Conservation (phyloP, 2,888 invertebrate species). For the Cantharis rufa region DNA sequence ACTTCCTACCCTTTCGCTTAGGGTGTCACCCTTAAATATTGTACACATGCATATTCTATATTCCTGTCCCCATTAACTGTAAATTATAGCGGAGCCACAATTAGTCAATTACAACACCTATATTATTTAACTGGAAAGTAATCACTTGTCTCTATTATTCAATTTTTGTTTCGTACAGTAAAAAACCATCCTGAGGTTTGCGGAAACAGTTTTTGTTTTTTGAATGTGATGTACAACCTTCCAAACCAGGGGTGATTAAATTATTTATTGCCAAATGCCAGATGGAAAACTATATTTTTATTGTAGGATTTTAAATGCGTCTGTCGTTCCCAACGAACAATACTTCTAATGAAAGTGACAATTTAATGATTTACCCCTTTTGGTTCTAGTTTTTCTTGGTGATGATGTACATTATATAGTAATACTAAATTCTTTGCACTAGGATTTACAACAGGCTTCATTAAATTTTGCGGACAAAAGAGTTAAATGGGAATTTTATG, state of each 20-base stretch:
- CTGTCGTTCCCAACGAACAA: neutral
- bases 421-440: too few relatives aligned
- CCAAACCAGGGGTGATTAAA: neutral
- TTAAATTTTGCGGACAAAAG: too few relatives aligned
- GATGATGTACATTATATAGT: too few relatives aligned
- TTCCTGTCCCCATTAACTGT: constrained; percentile 46
- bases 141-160: neutral
- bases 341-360: neutral
- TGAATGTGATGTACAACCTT: neutral
- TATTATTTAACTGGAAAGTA: constrained; percentile 25
- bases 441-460: too few relatives aligned
- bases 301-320: neutral
- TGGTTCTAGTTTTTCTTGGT: neutral
- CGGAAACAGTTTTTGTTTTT: neutral
- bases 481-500: too few relatives aligned
- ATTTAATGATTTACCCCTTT: neutral
- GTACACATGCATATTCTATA: constrained; percentile 50
- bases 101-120: constrained; percentile 50
- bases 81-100: constrained; percentile 51
- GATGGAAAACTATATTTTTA: neutral
- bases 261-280: neutral
- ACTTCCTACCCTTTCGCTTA: constrained; percentile 49
- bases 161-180: neutral
- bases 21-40: constrained; percentile 47
- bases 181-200: neutral